phyloP scores from a whole-genome alignment of 2,888 invertebrate genomes.

The Mesorhabditis spiculigera region DNA sequence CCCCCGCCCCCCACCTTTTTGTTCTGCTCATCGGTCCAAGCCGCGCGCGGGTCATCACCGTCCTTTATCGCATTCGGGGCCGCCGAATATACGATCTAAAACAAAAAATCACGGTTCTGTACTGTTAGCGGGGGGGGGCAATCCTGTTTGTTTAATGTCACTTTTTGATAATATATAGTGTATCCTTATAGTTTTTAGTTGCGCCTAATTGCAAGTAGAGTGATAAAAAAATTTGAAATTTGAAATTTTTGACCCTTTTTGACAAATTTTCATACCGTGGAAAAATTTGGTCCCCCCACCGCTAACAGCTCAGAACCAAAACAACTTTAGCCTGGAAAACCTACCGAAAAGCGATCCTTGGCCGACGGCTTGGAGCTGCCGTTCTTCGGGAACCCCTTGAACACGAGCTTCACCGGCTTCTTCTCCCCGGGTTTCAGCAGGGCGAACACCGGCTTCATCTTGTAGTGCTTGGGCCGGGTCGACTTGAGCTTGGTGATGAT shows the following conservation, averaged over 20 bases:
- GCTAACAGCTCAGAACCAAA: neutral
- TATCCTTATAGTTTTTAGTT: too few species aligned
- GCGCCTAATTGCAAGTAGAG: too few species aligned
- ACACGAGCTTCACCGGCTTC: neutral
- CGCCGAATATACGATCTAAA: constrained; percentile 6
- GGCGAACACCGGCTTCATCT: constrained; percentile 35
- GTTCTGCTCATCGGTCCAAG: neutral
- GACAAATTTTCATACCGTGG: too few species aligned
- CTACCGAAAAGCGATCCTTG: constrained; percentile 11
- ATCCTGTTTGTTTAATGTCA: too few species aligned
- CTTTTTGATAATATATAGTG: too few species aligned
- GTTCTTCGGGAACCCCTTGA: neutral
- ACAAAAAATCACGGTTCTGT: neutral
- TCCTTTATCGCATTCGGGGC: constrained; percentile 6
- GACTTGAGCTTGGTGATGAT: constrained; percentile 32
- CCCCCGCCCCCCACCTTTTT: neutral
- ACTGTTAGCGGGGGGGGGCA: too few species aligned
- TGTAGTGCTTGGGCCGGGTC: constrained; percentile 28
- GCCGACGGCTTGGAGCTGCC: constrained; percentile 11
- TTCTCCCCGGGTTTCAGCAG: constrained; percentile 12
- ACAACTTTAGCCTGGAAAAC: neutral
- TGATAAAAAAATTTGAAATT: too few species aligned
- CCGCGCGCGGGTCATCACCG: constrained; percentile 9
- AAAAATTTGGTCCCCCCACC: neutral
- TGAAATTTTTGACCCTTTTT: too few species aligned